Conservation (phyloP, 1,140 invertebrate species). For the Odontomachus brunneus region DNA sequence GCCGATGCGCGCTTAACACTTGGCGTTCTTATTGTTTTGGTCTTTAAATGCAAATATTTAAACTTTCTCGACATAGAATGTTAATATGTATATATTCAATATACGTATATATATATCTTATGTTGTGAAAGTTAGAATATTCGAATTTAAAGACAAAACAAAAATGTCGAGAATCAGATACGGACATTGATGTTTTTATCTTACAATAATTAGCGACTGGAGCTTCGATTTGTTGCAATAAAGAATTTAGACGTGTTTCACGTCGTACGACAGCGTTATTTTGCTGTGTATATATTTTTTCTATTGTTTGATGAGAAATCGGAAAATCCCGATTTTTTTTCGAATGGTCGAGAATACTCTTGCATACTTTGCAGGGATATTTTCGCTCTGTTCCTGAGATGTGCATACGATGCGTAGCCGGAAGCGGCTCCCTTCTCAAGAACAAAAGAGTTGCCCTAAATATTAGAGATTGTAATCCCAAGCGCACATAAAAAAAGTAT, state of each 20-base stretch:
- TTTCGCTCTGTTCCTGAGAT: conserved; percentile 26
- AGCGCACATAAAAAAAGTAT: conserved; percentile 10
- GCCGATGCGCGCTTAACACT: too few species aligned
- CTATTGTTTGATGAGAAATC: neutral
- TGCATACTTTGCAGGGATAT: neutral
- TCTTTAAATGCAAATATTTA: too few species aligned
- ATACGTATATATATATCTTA: too few species aligned
- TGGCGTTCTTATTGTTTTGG: too few species aligned
- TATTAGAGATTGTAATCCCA: conserved; percentile 58
- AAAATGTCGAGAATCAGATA: too few species aligned
- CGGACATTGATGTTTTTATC: too few species aligned
- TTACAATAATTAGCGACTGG: neutral
- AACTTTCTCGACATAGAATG: too few species aligned
- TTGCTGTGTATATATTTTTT: neutral
- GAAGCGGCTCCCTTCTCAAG: conserved; percentile 36
- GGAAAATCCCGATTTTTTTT: conserved; percentile 12
- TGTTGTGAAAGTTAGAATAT: too few species aligned
- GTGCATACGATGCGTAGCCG: conserved; percentile 27
- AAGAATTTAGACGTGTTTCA: conserved; percentile 2
- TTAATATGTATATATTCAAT: too few species aligned
- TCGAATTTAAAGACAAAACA: too few species aligned
- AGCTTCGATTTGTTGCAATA: neutral
- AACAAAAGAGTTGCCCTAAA: conserved; percentile 56
- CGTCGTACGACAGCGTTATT: conserved; percentile 20
- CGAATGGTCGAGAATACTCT: conserved; percentile 25